A percentile compares a stretch with the other conserved stretches of the same genome.
phyloP scores from a whole-genome alignment of 1,140 invertebrate species.

The Sweltsa coloradensis region DNA sequence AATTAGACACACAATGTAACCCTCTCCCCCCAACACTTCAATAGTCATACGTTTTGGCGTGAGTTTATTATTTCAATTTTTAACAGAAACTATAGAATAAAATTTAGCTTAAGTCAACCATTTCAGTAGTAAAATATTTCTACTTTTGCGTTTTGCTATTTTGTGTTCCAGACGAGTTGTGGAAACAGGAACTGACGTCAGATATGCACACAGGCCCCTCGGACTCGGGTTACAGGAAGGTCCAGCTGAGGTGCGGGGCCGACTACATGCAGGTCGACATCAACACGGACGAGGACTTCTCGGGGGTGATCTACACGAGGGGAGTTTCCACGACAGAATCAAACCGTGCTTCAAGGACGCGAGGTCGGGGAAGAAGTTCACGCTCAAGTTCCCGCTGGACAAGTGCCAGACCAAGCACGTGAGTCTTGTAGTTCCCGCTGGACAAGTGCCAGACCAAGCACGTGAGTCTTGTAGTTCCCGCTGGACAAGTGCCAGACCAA shows the following conservation, averaged over 20 bases:
- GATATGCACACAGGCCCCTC: conserved; percentile 40
- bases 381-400: conserved; percentile 39
- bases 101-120: too few relatives aligned
- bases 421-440: too few relatives aligned
- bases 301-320: conserved; percentile 45
- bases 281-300: conserved; percentile 39
- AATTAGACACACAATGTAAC: too few relatives aligned
- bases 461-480: too few relatives aligned
- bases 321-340: conserved; percentile 39
- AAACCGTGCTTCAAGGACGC: conserved; percentile 41
- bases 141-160: too few relatives aligned
- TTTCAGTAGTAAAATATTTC: too few relatives aligned
- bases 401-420: conserved; percentile 39
- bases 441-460: conserved; percentile 39
- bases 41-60: too few relatives aligned
- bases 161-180: conserved; percentile 38
- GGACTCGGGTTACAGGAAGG: conserved; percentile 37
- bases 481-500: conserved; percentile 39
- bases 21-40: too few relatives aligned
- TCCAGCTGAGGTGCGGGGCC: conserved; percentile 37
- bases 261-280: conserved; percentile 35
- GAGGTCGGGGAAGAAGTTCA: conserved; percentile 30
- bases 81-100: too few relatives aligned
- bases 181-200: conserved; percentile 36
- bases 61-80: too few relatives aligned